Base-by-base conservation (phyloP, 30 jellyfish, hydroid and myxozoan species). In the Sanderia malayensis region DNA sequence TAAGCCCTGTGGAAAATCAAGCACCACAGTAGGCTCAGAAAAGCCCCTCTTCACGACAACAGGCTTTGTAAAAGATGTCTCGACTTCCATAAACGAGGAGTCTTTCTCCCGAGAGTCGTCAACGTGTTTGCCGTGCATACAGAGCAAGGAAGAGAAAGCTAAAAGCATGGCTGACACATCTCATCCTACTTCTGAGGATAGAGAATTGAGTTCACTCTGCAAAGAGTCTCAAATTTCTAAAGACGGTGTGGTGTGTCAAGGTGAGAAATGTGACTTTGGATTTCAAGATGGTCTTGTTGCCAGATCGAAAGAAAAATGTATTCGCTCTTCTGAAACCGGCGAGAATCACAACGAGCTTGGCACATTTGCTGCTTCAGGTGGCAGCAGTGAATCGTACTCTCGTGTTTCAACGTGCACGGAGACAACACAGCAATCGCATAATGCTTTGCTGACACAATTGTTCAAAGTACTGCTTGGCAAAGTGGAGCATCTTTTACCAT, bases 401-500 rank as follows among this genome's bases (percentile, higher is more conserved):
- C 65, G 79, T 0, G 34, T 7, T 8, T 66, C 66, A 9, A 47
- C 84, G 31, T 19, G 20, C 2, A 45, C 84, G 3, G 58, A 33
- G 2, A 23, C 32, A 2, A 34, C 19, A 44, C 25, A 34, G 1
- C 64, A 34, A 22, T 34, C 61, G 31, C 83, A 46, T 45, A 15
- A 25, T n/a, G 19, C 26, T 26, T 60, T 64, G 70, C 69, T 78
- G 29, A 24, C 34, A 63, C 82, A 78, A 11, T 59, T 80, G 1
- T 80, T 68, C 68, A 70, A 41, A 17, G 7, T 44, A 11, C 45
- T 80, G 64, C 60, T 80, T 10, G 93, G 93, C 7, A 44, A 60
- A 15, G 67, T 80, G 19, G 93, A 68, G 32, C 93, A 80, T 29
- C 49, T 80, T n/a, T 28, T 79, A 31, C 53, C 46, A 2, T 53